A percentile compares a stretch with the other conserved stretches of the same genome.
Conservation (phyloP, 2,888 invertebrate species). For the Stegophylla sp. region DNA sequence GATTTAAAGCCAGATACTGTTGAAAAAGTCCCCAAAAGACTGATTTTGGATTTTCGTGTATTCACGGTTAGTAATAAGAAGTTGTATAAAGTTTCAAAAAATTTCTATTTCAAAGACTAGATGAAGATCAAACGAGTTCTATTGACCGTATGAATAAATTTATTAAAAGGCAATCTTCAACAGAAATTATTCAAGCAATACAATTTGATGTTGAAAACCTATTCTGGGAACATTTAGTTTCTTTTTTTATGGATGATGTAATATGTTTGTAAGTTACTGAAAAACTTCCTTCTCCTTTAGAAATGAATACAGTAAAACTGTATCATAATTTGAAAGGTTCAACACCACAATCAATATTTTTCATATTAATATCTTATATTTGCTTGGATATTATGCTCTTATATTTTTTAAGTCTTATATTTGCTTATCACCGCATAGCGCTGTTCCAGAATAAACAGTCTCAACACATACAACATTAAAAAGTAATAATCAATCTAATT, state of each 20-base stretch:
- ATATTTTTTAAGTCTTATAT: conserved; percentile 53
- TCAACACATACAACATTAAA: conserved; percentile 42
- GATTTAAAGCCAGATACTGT: conserved; percentile 2
- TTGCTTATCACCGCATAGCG: conserved; percentile 28
- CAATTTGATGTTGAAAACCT: conserved; percentile 32
- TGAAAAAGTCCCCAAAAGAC: neutral
- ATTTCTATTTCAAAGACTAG: conserved; percentile 40
- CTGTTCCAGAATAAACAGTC: conserved; percentile 27
- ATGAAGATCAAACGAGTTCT: conserved; percentile 23
- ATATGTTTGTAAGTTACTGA: no score
- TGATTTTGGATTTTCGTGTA: neutral
- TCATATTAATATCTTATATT: conserved; percentile 53
- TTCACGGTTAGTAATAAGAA: conserved; percentile 30
- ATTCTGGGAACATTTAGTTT: conserved; percentile 34
- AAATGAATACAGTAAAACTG: conserved; percentile 43
- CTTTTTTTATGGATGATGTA: no score
- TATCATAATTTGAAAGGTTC: conserved; percentile 49
- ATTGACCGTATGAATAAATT: conserved; percentile 34
- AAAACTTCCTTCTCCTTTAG: neutral
- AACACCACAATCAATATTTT: conserved; percentile 39
- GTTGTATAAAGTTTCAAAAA: conserved; percentile 18
- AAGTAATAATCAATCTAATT: conserved; percentile 24
- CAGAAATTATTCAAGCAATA: conserved; percentile 28
- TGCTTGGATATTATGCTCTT: no score
- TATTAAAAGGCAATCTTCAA: conserved; percentile 13